phyloP scores from a whole-genome alignment of 2,797 vertebrate species.

The Clarias pachynema region DNA sequence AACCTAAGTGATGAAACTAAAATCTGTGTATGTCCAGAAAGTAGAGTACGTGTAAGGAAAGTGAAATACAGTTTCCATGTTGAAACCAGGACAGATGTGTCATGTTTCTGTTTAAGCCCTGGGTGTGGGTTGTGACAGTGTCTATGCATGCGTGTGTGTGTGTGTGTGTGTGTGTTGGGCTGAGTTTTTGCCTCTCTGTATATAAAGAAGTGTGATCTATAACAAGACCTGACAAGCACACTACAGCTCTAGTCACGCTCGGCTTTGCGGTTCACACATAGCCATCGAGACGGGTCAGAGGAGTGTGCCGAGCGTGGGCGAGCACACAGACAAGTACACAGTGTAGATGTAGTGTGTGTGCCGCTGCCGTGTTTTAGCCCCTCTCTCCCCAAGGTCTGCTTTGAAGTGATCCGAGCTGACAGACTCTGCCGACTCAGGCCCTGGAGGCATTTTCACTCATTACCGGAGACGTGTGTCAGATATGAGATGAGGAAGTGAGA shows the following conservation, averaged over 20 bases:
- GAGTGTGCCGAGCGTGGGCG: neutral
- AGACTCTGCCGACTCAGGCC: neutral
- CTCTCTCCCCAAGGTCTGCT: neutral
- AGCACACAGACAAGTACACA: neutral
- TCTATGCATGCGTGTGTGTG: conserved; percentile 29
- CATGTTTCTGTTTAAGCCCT: conserved; percentile 29
- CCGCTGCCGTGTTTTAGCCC: conserved; percentile 18
- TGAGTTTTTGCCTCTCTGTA: conserved; percentile 14
- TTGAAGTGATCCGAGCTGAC: conserved; percentile 34
- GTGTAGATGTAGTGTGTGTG: conserved; percentile 11
- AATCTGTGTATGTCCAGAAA: neutral
- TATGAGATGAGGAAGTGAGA: conserved; percentile 4
- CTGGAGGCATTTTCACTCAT: conserved; percentile 15
- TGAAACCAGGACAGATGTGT: conserved; percentile 33
- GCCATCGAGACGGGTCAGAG: conserved; percentile 52
- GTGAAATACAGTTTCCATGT: conserved; percentile 15
- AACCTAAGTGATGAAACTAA: neutral
- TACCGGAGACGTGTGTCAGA: conserved; percentile 14
- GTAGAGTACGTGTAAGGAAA: neutral
- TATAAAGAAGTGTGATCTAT: conserved; percentile 38
- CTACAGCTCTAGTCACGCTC: conserved; percentile 30
- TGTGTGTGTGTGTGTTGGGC: conserved; percentile 29
- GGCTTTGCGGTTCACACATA: conserved; percentile 30
- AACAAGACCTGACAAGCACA: conserved; percentile 66
- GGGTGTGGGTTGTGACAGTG: conserved; percentile 32